A percentile compares a stretch with the other conserved stretches of the same genome.
phyloP scores from a whole-genome alignment of 2,113 vertebrate genomes.

The Dromas ardeola region DNA sequence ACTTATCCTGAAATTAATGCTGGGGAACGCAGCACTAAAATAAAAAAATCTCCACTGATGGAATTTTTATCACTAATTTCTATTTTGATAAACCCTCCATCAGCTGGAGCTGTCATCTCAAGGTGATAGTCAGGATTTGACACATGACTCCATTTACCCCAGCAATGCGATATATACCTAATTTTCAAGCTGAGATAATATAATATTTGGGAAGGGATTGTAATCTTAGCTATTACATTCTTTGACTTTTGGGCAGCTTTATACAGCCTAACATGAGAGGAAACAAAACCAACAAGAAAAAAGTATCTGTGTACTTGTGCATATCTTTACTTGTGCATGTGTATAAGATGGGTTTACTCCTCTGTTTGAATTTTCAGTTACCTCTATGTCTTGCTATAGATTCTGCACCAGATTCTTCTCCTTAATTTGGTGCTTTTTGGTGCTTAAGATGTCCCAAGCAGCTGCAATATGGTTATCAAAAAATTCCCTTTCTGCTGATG shows the following conservation, averaged over 20 bases:
- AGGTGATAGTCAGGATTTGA: background rate
- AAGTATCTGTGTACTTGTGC: background rate
- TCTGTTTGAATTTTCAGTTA: background rate
- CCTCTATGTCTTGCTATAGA: background rate
- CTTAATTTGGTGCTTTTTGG: background rate
- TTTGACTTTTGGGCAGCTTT: background rate
- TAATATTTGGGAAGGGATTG: background rate
- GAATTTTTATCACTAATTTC: background rate
- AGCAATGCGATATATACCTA: background rate
- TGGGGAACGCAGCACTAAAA: background rate
- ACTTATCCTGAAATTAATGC: background rate
- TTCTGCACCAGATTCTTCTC: background rate
- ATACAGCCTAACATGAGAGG: background rate
- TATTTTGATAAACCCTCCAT: background rate
- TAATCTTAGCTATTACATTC: background rate
- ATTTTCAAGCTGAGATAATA: background rate
- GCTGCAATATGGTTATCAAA: background rate
- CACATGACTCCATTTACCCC: background rate
- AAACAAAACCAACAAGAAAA: background rate
- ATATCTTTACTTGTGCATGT: accelerated
- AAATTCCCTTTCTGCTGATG: background rate
- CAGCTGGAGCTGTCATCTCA: background rate
- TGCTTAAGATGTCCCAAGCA: background rate
- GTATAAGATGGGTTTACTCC: background rate
- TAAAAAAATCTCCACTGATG: background rate